Evolutionary conservation across 2,113 vertebrate species (phyloP).

Genomic region (Engraulis encrasicolus): DNA sequence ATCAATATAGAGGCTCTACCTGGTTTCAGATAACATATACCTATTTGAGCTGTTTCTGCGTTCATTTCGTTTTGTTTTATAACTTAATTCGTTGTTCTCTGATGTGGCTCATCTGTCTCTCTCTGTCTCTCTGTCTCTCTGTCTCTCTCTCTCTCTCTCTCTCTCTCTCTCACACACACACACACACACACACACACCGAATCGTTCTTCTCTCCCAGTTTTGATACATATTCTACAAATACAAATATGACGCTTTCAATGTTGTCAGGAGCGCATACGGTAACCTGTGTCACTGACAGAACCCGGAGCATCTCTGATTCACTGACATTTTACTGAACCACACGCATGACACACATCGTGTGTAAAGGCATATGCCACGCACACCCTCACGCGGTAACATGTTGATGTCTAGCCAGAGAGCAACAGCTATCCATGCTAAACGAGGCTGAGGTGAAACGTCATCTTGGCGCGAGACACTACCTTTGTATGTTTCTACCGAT

Average conservation of each 20-base stretch:
- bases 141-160: too few relatives aligned
- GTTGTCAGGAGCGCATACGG: not conserved
- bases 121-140: too few relatives aligned
- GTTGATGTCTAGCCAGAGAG: not conserved
- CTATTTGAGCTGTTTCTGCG: too few relatives aligned
- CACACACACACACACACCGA: too few relatives aligned
- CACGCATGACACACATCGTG: not conserved
- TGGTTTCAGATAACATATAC: too few relatives aligned
- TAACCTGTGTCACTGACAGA: not conserved
- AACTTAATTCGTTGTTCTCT: too few relatives aligned
- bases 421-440: not conserved
- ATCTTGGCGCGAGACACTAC: conserved; percentile 60
- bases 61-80: too few relatives aligned
- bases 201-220: too few relatives aligned
- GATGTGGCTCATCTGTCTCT: too few relatives aligned
- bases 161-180: too few relatives aligned
- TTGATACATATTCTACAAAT: too few relatives aligned
- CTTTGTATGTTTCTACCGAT: conserved; percentile 50
- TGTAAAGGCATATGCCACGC: not conserved
- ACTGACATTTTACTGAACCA: not conserved
- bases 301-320: not conserved
- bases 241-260: not conserved
- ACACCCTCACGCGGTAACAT: not conserved
- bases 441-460: not conserved
- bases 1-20: too few relatives aligned